These are phyloP conservation scores for Acanthosoma haemorrhoidale DNA, from an alignment of 2,888 invertebrate species.

Conservation along the genomic window DNA sequence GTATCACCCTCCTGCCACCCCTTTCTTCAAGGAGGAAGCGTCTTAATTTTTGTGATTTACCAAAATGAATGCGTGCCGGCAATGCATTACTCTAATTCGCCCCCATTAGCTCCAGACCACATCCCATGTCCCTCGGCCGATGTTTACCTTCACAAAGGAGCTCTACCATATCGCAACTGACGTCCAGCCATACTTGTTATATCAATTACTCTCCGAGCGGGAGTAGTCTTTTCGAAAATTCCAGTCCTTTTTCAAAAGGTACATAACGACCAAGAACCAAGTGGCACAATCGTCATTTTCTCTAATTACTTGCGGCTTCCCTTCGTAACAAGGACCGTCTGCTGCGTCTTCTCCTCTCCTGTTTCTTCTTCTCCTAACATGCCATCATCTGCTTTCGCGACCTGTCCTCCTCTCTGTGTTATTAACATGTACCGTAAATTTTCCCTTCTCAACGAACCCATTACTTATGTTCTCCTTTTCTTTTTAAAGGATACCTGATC, in stretches of 20 bases:
- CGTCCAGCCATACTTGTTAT: constrained; percentile 10
- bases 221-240: constrained; percentile 3
- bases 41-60: constrained; percentile 25
- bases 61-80: background rate
- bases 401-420: background rate
- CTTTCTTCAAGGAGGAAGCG: background rate
- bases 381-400: background rate
- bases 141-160: constrained; percentile 14
- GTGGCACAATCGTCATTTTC: background rate
- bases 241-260: constrained; percentile 6
- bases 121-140: background rate
- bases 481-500: background rate
- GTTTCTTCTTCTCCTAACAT: background rate
- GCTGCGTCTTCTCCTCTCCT: background rate
- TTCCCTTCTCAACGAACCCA: background rate
- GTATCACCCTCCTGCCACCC: background rate
- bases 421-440: background rate
- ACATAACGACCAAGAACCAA: background rate
- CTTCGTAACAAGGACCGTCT: too few species aligned
- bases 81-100: constrained; percentile 11
- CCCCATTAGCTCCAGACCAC: background rate
- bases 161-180: constrained; percentile 3
- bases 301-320: background rate
- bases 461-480: background rate
- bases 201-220: background rate